Percentiles rank a stretch among this genome's conserved stretches.
These are phyloP conservation scores for Mastacembelus armatus DNA, from an alignment of 2,797 vertebrate genomes.

Conservation along the genomic window DNA sequence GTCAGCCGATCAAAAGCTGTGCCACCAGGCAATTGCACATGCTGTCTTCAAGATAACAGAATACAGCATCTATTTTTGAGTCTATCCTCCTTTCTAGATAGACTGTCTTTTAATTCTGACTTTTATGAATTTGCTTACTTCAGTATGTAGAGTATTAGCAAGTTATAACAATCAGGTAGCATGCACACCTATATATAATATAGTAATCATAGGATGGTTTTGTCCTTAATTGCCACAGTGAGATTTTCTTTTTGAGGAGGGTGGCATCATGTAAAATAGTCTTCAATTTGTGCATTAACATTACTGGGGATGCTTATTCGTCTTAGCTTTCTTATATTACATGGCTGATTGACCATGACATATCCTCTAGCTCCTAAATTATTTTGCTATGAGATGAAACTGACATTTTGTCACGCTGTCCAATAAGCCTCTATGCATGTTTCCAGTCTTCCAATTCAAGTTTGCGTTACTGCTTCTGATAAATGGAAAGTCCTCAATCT, in stretches of 20 bases:
- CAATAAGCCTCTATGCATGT: conserved; percentile 40
- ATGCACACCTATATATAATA: no score
- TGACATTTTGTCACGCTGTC: conserved; percentile 51
- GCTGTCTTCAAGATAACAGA: conserved; percentile 31
- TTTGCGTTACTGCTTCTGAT: conserved; percentile 44
- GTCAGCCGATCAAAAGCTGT: conserved; percentile 47
- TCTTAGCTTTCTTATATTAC: conserved; percentile 57
- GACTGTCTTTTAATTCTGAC: conserved; percentile 28
- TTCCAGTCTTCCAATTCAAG: conserved; percentile 35
- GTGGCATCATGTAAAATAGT: conserved; percentile 45
- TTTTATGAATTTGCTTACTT: conserved; percentile 27
- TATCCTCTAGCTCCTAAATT: conserved; percentile 45
- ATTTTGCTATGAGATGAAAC: conserved; percentile 49
- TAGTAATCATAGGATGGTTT: conserved; percentile 57
- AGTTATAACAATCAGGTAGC: no score
- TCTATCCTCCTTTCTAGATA: conserved; percentile 3
- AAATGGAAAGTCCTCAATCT: conserved; percentile 61
- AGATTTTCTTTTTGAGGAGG: conserved; percentile 36
- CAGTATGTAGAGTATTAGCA: conserved; percentile 35
- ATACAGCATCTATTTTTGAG: conserved; percentile 15
- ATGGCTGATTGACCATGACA: conserved; percentile 62
- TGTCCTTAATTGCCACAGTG: conserved; percentile 58
- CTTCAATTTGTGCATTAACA: conserved; percentile 46
- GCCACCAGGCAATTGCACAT: conserved; percentile 32
- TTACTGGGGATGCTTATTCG: conserved; percentile 37